Evolutionary conservation across 2,113 vertebrate species (phyloP).

Genomic region (Dipodomys merriami): DNA sequence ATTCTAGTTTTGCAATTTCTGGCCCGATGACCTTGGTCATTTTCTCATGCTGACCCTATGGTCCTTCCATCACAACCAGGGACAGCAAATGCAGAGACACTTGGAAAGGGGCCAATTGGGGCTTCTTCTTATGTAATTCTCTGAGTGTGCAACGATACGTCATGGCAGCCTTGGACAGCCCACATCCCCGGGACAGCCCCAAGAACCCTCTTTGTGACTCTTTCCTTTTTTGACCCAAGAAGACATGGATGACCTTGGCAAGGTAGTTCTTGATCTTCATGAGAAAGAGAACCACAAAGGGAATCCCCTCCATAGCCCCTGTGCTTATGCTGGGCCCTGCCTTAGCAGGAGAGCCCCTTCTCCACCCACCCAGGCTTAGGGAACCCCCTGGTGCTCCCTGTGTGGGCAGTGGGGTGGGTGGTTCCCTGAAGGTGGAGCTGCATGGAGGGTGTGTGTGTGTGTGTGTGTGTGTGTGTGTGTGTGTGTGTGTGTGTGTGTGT

Average conservation of each 20-base stretch:
- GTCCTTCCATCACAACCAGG: background rate
- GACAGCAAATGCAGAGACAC: slow-evolving; percentile 13
- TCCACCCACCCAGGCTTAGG: background rate
- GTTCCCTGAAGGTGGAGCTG: background rate
- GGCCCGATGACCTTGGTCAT: slow-evolving; percentile 49
- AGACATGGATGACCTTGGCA: background rate
- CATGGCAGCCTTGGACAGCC: background rate
- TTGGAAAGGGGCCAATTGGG: background rate
- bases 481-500: no score
- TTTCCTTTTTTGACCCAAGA: background rate
- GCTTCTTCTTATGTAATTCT: background rate
- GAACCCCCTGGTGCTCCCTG: slow-evolving; percentile 7
- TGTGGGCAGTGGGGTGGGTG: background rate
- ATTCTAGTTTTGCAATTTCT: slow-evolving; percentile 5
- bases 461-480: no score
- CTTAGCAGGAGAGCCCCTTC: slow-evolving; percentile 10
- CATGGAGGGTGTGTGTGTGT: background rate
- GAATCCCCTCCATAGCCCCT: slow-evolving; percentile 47
- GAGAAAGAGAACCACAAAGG: slow-evolving; percentile 28
- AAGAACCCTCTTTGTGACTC: background rate
- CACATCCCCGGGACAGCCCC: background rate
- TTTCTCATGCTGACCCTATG: background rate
- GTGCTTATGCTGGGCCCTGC: background rate
- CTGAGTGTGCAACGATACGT: background rate
- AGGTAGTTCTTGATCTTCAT: background rate